A percentile compares a stretch with the other conserved stretches of the same genome.
phyloP scores from a whole-genome alignment of 2,888 invertebrate genomes.

The Rhimphoctona megacephalus region DNA sequence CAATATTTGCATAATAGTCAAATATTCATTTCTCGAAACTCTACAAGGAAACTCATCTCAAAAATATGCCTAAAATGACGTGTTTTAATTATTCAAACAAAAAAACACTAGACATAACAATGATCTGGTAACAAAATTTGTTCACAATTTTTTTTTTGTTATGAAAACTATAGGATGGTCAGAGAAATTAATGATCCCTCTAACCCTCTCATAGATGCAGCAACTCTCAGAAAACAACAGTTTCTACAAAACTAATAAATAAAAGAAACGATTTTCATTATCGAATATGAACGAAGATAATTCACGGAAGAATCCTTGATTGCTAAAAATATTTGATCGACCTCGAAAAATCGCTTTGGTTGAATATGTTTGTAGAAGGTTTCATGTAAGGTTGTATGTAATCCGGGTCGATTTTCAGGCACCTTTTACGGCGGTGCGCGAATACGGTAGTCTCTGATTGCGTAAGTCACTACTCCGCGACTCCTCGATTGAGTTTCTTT shows the following conservation, averaged over 20 bases:
- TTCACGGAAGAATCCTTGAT: not conserved
- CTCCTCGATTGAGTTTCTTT: constrained; percentile 65
- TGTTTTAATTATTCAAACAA: not conserved
- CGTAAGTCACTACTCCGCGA: constrained; percentile 62
- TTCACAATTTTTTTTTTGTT: not conserved
- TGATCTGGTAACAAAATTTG: not conserved
- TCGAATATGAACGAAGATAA: not conserved
- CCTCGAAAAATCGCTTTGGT: constrained; percentile 12
- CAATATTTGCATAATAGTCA: constrained; percentile 12
- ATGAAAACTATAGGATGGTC: no score
- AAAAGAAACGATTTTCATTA: not conserved
- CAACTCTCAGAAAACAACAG: not conserved
- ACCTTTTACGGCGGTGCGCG: constrained; percentile 66
- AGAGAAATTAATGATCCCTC: no score
- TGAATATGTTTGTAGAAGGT: not conserved
- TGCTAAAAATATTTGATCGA: not conserved
- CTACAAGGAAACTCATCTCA: not conserved
- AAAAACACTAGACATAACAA: not conserved
- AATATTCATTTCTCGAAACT: not conserved
- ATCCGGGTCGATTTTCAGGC: constrained; percentile 68
- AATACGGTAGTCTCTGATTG: constrained; percentile 51
- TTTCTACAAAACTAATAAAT: not conserved
- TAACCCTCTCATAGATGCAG: not conserved
- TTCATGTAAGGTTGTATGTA: constrained; percentile 54
- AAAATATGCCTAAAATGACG: not conserved